phyloP scores from a whole-genome alignment of 2,797 vertebrate species.

The Lithobates sylvaticus region DNA sequence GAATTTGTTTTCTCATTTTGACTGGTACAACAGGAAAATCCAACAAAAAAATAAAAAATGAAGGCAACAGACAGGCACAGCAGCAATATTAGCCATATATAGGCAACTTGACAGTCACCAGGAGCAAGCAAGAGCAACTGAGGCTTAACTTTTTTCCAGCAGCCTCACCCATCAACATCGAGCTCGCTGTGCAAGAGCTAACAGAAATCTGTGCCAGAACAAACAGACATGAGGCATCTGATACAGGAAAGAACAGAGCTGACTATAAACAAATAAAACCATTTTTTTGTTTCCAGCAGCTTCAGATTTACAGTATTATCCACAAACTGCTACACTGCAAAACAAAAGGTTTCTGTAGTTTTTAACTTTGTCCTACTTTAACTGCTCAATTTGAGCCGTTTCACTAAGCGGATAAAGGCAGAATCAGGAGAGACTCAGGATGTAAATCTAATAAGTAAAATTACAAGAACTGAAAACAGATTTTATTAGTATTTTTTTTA shows the following conservation, averaged over 20 bases:
- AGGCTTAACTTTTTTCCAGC: neutral
- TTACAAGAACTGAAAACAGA: conserved; percentile 2
- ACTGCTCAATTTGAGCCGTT: conserved; percentile 19
- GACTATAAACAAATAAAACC: conserved; percentile 31
- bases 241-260: conserved; percentile 16
- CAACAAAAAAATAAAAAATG: too few relatives aligned
- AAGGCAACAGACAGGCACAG: neutral
- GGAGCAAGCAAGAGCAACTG: neutral
- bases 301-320: neutral
- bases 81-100: neutral
- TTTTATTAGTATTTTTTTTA: neutral
- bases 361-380: conserved; percentile 33
- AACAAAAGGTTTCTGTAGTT: conserved; percentile 19
- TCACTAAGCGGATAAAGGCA: conserved; percentile 35
- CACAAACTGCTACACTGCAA: neutral
- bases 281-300: conserved; percentile 3
- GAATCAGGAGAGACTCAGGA: conserved; percentile 5
- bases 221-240: conserved; percentile 15
- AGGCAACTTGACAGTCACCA: neutral
- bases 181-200: conserved; percentile 18
- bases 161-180: neutral
- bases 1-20: too few relatives aligned
- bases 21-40: too few relatives aligned
- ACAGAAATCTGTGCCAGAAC: conserved; percentile 24
- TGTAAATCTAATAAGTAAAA: conserved; percentile 28